Base-by-base conservation (phyloP, 1,140 invertebrate species). In the Lepidotrigona ventralis region DNA sequence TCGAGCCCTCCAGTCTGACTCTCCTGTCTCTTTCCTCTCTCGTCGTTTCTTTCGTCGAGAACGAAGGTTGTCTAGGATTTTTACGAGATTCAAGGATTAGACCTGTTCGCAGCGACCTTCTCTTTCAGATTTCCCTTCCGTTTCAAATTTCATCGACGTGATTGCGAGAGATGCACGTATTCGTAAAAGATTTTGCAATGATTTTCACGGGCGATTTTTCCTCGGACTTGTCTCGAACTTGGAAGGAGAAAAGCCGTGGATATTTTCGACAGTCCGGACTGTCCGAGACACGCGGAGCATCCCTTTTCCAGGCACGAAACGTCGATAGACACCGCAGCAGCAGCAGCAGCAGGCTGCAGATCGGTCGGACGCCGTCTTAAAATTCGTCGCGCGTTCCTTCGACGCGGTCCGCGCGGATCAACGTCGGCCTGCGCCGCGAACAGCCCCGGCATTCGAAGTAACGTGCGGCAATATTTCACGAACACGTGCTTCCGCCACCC, bases 381-480 rank as follows among this genome's bases (percentile, higher is more conserved):
- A 81, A 81, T 81, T 66, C 79, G 51, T 60, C 33, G 33, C 78
- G 68, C 39, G 78, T 71, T 17, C 39, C n/a, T 58, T 33, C 8
- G 23, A 21, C 78, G 54, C 17, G 53, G 54, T 68, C 11, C 64
- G 73, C 54, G 54, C 54, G 51, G 33, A 46, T 70, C 74, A 78
- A 39, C 79, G 64, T 86, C 86, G 66, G 60, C 64, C 58, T 79
- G 60, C 84, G 63, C 77, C 80, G 81, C 72, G 81, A 79, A 89
- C 85, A 84, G 84, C 81, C 87, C 69, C 71, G 83, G 79, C 83
- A 84, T 88, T 87, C 84, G 86, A 88, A 88, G 86, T 86, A 88
- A 88, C 87, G 74, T 71, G 87, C 63, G 63, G 72, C 85, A 88
- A 89, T 89, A 89, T 89, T 88, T 89, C 88, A 89, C 85, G 85